phyloP scores from a whole-genome alignment of 2,888 invertebrate genomes.

The Salpingus planirostris region DNA sequence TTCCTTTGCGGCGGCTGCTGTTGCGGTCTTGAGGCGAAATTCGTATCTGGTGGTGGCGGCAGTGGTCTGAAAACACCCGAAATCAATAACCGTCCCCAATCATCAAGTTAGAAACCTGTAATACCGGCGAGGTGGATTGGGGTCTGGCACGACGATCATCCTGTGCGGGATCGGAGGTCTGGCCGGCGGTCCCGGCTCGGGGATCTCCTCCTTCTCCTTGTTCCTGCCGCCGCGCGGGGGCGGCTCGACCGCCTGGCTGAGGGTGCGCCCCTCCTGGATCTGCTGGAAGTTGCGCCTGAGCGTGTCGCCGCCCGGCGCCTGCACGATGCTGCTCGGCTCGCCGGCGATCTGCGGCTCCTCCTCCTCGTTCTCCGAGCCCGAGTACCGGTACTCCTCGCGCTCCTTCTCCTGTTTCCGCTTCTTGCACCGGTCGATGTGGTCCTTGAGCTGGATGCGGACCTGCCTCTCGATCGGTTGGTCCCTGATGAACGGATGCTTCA shows the following conservation, averaged over 20 bases:
- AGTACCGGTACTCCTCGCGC: constrained; percentile 73
- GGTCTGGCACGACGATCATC: constrained; percentile 86
- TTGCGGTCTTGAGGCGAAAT: constrained; percentile 42
- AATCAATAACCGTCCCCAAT: no score
- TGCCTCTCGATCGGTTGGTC: constrained; percentile 98
- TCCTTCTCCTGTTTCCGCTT: constrained; percentile 88
- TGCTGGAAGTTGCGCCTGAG: constrained; percentile 96
- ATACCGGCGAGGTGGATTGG: constrained; percentile 55
- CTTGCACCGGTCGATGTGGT: constrained; percentile 97
- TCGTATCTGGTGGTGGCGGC: constrained; percentile 72
- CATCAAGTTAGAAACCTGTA: no score
- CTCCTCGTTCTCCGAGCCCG: constrained; percentile 96
- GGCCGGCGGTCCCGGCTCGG: constrained; percentile 82
- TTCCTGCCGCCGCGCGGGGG: constrained; percentile 42
- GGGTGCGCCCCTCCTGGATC: constrained; percentile 75
- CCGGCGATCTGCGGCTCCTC: constrained; percentile 87
- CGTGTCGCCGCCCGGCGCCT: constrained; percentile 86
- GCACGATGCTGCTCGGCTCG: constrained; percentile 91
- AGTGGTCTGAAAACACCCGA: constrained; percentile 52
- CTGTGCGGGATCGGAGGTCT: constrained; percentile 80
- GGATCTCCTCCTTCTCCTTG: constrained; percentile 53
- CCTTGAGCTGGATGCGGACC: constrained; percentile 96
- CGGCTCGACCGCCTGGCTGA: constrained; percentile 51
- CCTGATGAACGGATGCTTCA: constrained; percentile 95
- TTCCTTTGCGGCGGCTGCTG: constrained; percentile 62